Conservation (phyloP, 2,888 invertebrate genomes). For the Minunthozetes semirufus region DNA sequence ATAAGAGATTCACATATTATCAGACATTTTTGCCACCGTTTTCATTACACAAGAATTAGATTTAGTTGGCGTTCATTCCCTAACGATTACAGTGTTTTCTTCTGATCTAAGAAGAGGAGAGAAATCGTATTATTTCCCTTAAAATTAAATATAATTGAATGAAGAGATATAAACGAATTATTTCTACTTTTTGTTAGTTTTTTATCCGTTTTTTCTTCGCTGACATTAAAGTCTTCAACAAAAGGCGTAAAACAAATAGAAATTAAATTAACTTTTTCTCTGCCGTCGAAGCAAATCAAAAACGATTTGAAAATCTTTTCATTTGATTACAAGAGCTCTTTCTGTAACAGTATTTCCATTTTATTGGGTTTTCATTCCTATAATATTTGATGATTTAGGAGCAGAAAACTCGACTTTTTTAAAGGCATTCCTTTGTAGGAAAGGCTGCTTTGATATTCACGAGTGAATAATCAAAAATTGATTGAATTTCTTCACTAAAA, state of each 20-base stretch:
- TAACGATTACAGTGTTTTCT: not conserved
- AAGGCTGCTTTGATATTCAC: not conserved
- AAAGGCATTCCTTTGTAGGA: not conserved
- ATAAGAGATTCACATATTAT: not conserved
- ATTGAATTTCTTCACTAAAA: not conserved
- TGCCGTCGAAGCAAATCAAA: not conserved
- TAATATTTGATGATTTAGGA: not conserved
- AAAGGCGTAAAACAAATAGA: conserved; percentile 1
- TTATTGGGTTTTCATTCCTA: not conserved
- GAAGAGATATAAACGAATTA: not conserved
- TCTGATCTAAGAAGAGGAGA: not conserved
- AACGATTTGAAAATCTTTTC: not conserved
- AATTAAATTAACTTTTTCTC: conserved; percentile 3
- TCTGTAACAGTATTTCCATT: not conserved
- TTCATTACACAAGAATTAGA: not conserved
- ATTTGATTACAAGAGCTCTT: not conserved
- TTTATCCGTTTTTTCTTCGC: not conserved
- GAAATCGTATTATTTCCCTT: not conserved
- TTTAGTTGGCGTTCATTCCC: not conserved
- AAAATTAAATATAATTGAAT: not conserved
- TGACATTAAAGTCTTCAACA: not conserved
- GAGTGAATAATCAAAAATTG: conserved; percentile 1
- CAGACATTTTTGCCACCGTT: not conserved
- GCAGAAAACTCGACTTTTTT: not conserved
- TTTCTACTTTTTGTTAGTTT: not conserved